Conservation (phyloP, 2,888 invertebrate species). For the Chrysolina haemoptera region DNA sequence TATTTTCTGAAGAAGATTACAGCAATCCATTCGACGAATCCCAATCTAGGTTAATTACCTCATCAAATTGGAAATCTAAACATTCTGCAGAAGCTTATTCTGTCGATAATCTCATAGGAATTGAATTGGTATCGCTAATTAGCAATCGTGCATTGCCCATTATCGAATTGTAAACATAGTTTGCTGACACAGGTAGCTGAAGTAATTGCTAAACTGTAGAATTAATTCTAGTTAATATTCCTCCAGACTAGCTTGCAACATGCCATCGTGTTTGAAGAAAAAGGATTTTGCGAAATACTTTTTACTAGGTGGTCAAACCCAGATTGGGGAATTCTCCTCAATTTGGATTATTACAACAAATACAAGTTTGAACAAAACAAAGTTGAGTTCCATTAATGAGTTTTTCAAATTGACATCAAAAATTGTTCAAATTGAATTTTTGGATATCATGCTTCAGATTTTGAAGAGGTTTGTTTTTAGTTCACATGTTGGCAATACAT, state of each 20-base stretch:
- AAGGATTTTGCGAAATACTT: not conserved
- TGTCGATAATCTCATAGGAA: slow-evolving; percentile 52
- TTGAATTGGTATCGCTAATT: slow-evolving; percentile 53
- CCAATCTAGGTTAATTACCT: slow-evolving; percentile 50
- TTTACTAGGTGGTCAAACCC: not conserved
- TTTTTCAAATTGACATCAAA: too few relatives aligned
- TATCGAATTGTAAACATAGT: slow-evolving; percentile 55
- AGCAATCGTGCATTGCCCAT: slow-evolving; percentile 52
- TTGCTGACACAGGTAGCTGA: slow-evolving; percentile 52
- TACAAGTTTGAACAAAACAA: too few relatives aligned
- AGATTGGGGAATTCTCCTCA: too few relatives aligned
- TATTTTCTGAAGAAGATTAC: slow-evolving; percentile 23
- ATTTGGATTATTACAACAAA: too few relatives aligned
- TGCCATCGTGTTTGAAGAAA: not conserved
- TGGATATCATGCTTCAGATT: too few relatives aligned
- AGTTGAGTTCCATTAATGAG: too few relatives aligned
- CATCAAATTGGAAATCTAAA: slow-evolving; percentile 46
- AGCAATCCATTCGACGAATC: slow-evolving; percentile 15
- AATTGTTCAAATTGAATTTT: not conserved
- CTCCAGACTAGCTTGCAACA: slow-evolving; percentile 8
- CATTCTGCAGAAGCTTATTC: slow-evolving; percentile 45
- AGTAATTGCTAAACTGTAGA: slow-evolving; percentile 42
- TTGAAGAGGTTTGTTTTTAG: too few relatives aligned
- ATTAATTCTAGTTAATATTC: slow-evolving; percentile 22
- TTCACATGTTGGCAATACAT: too few relatives aligned